Evolutionary conservation across 2,888 invertebrate genomes (phyloP), one percentile per base, ranked within the genome.

Genomic region (Phengaris arion): DNA sequence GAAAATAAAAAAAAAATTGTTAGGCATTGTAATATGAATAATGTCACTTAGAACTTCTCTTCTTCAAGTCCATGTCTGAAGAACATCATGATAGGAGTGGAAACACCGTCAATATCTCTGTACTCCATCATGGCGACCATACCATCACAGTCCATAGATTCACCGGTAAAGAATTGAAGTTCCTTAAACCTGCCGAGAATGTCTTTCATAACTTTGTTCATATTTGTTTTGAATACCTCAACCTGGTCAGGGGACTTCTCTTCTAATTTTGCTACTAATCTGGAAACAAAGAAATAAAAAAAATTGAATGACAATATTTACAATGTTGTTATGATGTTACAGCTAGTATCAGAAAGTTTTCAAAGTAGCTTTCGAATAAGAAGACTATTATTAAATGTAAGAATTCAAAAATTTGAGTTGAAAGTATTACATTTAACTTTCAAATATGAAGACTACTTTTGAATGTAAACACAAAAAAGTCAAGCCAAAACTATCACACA

Each of bases 1-100:
- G 86, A 89, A 92, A 90, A 92, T 91, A 92, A 92, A 92, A 91
- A 91, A 88, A 89, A 89, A 82, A 83, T 82, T 83, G 75, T 86
- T 87, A 89, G 87, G 87, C 88, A 85, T 83, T 82, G 83, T 89
- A 89, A 89, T 89, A 87, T 84, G 84, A 87, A 86, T 86, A 90
- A 86, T 84, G 86, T 86, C 84, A 85, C 87, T 92, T 97, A 98
- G 94, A 97, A 98, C 94, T 99, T 99, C 94, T 99, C 99, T 90
- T 98, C 98, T 76, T 96, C 96, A 79, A 99, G 95, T 79, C 98
- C 99, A 84, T 99, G 98, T 93, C 98, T 99, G 94, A 98, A 98
- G 94, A 98, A 98, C 97, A 98, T 98, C 89, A 99, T 94, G 82
- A 98, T 96, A 74, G 99, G 99, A 74, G 96, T 94, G 81, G 96